Evolutionary conservation across 2,888 invertebrate genomes (phyloP), one percentile per base, ranked within the genome.

Genomic region (Mantis religiosa): DNA sequence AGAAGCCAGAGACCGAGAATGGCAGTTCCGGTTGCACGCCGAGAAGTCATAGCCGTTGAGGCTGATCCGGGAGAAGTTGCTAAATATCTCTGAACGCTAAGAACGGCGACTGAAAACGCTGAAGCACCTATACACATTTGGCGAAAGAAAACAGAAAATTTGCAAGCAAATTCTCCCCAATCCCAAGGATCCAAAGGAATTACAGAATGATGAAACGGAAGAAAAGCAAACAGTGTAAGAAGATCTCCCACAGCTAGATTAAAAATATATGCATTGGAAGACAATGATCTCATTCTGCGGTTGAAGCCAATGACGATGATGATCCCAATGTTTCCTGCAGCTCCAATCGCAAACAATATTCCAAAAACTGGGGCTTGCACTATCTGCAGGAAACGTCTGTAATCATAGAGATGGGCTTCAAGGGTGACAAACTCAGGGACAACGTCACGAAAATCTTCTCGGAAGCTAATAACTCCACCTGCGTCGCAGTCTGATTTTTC

Each of bases 81-180:
- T 25, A 30, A 87, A 82, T 87, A 87, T 12, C 87, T 30, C n/a
- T 87, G 87, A 27, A 87, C 87, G 71, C 87, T 87, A 28, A 87
- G 30, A 81, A 87, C 82, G 0, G 87, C 82, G 20, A 87, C 82
- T 20, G 87, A 87, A 34, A 87, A 87, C 0, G 81, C 87, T 28
- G 81, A 87, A 12, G 82, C 87, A 8, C 87, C 87, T 0, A 87
- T 87, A 20, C 81, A 87, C 8, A 87, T 28, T 12, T 81, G 87
- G 25, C 87, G 87, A n/a, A 87, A 87, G 30, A 87, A 87, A n/a
- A 87, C 87, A 20, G 87, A 28, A 28, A 87, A 81, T 34, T 87
- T 87, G 9, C 87, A 87, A n/a, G 82, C 28, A 82, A 87, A 87
- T n/a, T 87, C 87, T 82, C 87, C 87, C n/a, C 81, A 82, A 6